phyloP scores from a whole-genome alignment of 2,888 invertebrate genomes.

The Nomada goodeniana region DNA sequence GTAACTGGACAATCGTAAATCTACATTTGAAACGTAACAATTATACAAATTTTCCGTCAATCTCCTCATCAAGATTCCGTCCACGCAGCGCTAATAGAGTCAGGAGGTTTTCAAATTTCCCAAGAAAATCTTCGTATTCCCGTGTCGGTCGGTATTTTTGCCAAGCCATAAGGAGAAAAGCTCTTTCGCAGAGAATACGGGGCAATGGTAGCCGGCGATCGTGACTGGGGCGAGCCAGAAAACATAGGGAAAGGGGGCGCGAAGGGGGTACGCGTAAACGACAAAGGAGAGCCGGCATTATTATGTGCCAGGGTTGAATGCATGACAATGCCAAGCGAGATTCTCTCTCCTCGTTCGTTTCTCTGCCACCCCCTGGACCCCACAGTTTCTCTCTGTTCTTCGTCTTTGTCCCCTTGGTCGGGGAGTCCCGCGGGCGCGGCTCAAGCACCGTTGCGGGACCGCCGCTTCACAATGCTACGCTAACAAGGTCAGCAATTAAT shows the following conservation, averaged over 20 bases:
- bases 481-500: slow-evolving; percentile 81
- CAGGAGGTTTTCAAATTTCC: neutral
- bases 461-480: slow-evolving; percentile 74
- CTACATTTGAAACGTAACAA: too few species aligned
- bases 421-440: slow-evolving; percentile 68
- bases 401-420: slow-evolving; percentile 58
- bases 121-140: slow-evolving; percentile 18
- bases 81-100: neutral
- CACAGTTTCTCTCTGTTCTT: slow-evolving; percentile 48
- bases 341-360: slow-evolving; percentile 48
- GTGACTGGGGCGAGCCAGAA: slow-evolving; percentile 66
- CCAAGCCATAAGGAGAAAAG: slow-evolving; percentile 41
- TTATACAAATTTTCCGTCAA: too few species aligned
- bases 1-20: too few species aligned
- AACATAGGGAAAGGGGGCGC: slow-evolving; percentile 29
- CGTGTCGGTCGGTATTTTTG: slow-evolving; percentile 3
- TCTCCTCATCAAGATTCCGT: neutral
- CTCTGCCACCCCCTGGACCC: neutral
- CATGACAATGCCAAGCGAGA: slow-evolving; percentile 76
- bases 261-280: slow-evolving; percentile 69
- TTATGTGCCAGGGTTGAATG: slow-evolving; percentile 75
- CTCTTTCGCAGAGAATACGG: slow-evolving; percentile 45
- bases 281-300: slow-evolving; percentile 76
- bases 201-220: slow-evolving; percentile 57
- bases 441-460: slow-evolving; percentile 75